These are phyloP conservation scores for Diaphora mendica DNA, from an alignment of 2,888 invertebrate species.

Conservation along the genomic window DNA sequence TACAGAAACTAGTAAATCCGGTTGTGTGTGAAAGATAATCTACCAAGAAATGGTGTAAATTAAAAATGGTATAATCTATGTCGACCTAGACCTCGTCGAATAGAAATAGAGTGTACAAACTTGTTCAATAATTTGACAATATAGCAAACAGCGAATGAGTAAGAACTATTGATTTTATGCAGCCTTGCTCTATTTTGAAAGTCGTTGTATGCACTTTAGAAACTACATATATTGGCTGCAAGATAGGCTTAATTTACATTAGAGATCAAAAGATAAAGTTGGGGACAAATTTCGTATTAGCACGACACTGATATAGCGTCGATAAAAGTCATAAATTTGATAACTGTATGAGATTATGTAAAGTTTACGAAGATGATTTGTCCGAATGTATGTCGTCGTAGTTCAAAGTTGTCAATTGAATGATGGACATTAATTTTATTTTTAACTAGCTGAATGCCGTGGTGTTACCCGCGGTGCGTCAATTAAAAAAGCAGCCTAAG, in stretches of 20 bases:
- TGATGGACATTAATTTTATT: not conserved
- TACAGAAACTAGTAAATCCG: conserved; percentile 61
- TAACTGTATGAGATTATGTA: not conserved
- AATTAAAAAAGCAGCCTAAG: too few species aligned
- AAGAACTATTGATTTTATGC: conserved; percentile 33
- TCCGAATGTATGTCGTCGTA: not conserved
- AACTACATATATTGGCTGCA: conserved; percentile 8
- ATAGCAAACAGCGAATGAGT: conserved; percentile 15
- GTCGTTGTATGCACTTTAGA: conserved; percentile 17
- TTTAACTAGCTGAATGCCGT: not conserved
- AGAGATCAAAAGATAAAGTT: conserved; percentile 4
- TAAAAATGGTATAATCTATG: conserved; percentile 47
- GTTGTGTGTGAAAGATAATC: conserved; percentile 57
- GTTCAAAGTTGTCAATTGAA: not conserved
- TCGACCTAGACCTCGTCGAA: conserved; percentile 47
- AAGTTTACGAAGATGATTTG: not conserved
- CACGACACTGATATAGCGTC: not conserved
- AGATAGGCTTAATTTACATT: conserved; percentile 13
- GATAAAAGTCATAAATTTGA: not conserved
- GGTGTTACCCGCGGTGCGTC: too few species aligned
- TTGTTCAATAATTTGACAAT: conserved; percentile 30
- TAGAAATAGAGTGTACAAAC: conserved; percentile 34
- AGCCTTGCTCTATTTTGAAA: conserved; percentile 33
- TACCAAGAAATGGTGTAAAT: conserved; percentile 48
- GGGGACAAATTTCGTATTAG: not conserved